Base-by-base conservation (phyloP, 2,888 invertebrate species). In the Portevinia maculata region DNA sequence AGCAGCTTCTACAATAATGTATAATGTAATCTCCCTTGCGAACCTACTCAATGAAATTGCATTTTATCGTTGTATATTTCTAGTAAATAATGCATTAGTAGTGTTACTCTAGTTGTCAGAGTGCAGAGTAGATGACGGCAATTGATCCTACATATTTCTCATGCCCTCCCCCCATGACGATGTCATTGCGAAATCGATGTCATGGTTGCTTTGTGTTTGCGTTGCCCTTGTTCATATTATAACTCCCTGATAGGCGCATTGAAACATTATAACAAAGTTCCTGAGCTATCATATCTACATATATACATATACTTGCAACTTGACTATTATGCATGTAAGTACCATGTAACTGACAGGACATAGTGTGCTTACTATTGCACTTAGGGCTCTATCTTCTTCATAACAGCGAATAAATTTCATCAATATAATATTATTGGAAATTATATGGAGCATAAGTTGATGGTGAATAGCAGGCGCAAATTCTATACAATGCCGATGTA, bases 171-270 rank as follows among this genome's bases (percentile, higher is more conserved):
- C 5, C 24, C 15, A 19, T 15, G 21, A 11, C 9, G 17, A 5
- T 1, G 30, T 19, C 30, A 4, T 30, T 9, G 17, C n/a, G 28
- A 21, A 57, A 39, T 44, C 28, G 17, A 41, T 41, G 24, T 59
- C 41, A 59, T 41, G 30, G 41, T 21, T 21, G 37, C 37, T 9
- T 21, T 59, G 24, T 59, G 44, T 59, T 59, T 59, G 59, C 41
- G 15, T 44, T 44, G 41, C 59, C 44, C 59, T 59, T 59, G 41
- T 59, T 41, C 59, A 59, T 41, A 59, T 59, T 28, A 13, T 41
- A 59, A 41, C 11, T 59, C 59, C 41, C 24, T 39, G 24, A 39
- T 59, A 59, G 59, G 39, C 41, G 13, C 59, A 59, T 59, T 24
- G 41, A 41, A 24, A 17, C 59, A 28, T 59, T 15, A 41, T 41